Conservation (phyloP, 2,113 vertebrate species). For the Eupsittula cactorum region DNA sequence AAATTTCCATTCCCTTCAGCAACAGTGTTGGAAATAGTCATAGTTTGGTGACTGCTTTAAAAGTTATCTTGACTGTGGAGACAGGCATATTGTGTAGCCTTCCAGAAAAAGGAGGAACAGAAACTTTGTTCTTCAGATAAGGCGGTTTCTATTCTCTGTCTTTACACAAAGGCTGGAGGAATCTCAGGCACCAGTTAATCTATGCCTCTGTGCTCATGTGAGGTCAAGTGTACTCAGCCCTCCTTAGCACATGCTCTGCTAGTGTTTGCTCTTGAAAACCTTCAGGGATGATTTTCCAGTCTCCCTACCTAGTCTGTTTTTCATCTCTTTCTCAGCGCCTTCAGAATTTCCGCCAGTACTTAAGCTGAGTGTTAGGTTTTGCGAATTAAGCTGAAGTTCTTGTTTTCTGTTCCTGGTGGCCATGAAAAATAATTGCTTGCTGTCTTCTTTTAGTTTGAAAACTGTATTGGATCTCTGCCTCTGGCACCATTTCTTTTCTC, state of each 20-base stretch:
- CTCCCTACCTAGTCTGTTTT: not conserved
- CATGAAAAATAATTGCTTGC: not conserved
- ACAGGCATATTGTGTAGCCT: not conserved
- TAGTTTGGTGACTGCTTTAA: not conserved
- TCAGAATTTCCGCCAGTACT: not conserved
- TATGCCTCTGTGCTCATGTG: not conserved
- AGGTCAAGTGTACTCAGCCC: not conserved
- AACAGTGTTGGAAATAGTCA: not conserved
- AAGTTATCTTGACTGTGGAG: not conserved
- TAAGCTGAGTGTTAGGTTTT: not conserved
- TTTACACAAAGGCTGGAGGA: not conserved
- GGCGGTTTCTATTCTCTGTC: not conserved
- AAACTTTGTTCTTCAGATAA: conserved; percentile 20
- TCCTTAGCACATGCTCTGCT: not conserved
- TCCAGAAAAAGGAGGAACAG: not conserved
- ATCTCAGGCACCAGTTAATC: not conserved
- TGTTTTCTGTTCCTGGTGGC: not conserved
- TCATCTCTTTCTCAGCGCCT: not conserved
- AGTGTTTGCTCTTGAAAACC: not conserved
- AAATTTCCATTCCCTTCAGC: not conserved
- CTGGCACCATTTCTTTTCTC: not conserved
- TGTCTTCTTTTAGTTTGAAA: not conserved
- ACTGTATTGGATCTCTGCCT: not conserved
- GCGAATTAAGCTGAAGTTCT: not conserved
- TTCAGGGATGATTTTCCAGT: not conserved